Base-by-base conservation (phyloP, 2,113 vertebrate species). In the Nycticryphes semicollaris region DNA sequence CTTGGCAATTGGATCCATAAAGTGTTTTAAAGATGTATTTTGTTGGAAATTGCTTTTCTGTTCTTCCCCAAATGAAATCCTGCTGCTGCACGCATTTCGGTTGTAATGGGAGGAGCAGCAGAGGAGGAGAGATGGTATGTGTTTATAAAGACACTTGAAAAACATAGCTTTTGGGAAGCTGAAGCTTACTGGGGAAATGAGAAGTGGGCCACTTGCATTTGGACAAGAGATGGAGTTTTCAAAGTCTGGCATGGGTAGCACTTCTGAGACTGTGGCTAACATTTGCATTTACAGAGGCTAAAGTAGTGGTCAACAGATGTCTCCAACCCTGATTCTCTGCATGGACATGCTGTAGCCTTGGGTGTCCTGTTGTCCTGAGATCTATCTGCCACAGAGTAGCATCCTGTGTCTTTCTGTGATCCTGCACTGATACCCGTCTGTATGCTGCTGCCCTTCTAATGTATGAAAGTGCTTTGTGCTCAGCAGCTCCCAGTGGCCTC, bases 41-140 rank as follows among this genome's bases (percentile, higher is more conserved):
- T 51, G 15, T 92, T 84, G 81, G 48, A 96, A 94, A 96, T 95
- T 82, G 66, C 69, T 96, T 94, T 96, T 93, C 57, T 91, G 8
- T 75, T 89, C 74, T 89, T 89, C n/a, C 14, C 48, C 80, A 95
- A 31, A 92, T 92, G 39, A 91, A 96, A 92, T 47, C 62, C 48
- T 94, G 25, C 89, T 91, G 86, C 53, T 66, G 37, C 45, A 59
- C 14, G 17, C n/a, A 28, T 73, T 89, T 76, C 60, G 90, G 88
- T 80, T 81, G 6, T 8, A 72, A 19, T 62, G 73, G 27, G 31
- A 93, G 41, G 74, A 95, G 43, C 57, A 70, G 43, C 63, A 64
- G 82, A 23, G 41, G 54, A 80, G 47, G 56, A 67, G 43, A 51
- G 22, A 39, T 50, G 14, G 25, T 64, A 30, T 83, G 21, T 74